Percentiles rank a stretch among this genome's conserved stretches.
phyloP scores from a whole-genome alignment of 2,888 invertebrate species.

The Apodemia mormo region DNA sequence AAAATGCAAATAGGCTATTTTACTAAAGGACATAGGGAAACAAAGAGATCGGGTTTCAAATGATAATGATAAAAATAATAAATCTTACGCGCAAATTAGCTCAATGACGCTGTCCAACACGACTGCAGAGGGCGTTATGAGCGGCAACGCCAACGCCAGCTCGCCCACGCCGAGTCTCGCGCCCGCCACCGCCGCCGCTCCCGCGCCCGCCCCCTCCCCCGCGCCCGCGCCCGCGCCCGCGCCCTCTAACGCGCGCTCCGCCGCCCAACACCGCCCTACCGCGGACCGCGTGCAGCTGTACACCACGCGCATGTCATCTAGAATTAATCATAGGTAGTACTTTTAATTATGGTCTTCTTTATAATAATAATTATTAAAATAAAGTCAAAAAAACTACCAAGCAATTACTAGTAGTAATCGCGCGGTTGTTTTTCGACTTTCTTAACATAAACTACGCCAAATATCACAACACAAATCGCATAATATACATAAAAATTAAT shows the following conservation, averaged over 20 bases:
- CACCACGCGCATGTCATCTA: constrained; percentile 54
- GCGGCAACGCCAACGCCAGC: constrained; percentile 44
- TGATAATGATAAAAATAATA: neutral
- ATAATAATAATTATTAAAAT: too few species aligned
- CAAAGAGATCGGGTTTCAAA: too few species aligned
- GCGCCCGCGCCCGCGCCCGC: constrained; percentile 30
- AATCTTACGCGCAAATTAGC: constrained; percentile 56
- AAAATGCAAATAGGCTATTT: too few species aligned
- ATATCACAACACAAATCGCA: too few species aligned
- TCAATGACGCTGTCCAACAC: constrained; percentile 50
- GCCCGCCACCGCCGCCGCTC: constrained; percentile 30
- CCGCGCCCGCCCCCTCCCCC: constrained; percentile 29
- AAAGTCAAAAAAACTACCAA: too few species aligned
- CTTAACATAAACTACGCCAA: too few species aligned
- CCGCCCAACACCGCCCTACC: constrained; percentile 33
- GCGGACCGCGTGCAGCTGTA: constrained; percentile 39
- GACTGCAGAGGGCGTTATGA: constrained; percentile 45
- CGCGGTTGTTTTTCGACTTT: too few species aligned
- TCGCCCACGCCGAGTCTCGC: constrained; percentile 37
- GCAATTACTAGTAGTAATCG: too few species aligned
- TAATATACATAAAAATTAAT: too few species aligned
- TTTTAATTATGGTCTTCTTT: neutral
- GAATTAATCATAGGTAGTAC: neutral
- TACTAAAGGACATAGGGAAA: too few species aligned
- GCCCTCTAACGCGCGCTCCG: constrained; percentile 29